Percentiles rank a stretch among this genome's conserved stretches.
These are phyloP conservation scores for Melanotaenia trifasciata DNA, from an alignment of 2,797 vertebrate species.

Conservation along the genomic window DNA sequence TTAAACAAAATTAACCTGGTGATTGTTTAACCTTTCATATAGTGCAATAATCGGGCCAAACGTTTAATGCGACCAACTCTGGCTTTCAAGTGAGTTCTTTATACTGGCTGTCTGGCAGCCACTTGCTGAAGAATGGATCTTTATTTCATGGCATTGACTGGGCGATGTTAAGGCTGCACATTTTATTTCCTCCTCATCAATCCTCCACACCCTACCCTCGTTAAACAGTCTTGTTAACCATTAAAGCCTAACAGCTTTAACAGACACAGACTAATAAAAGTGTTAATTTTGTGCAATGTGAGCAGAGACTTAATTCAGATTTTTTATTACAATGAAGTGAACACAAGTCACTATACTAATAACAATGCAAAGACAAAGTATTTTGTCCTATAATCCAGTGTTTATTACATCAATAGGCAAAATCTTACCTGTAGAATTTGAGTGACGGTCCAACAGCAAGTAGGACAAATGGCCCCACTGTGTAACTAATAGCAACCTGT, in stretches of 20 bases:
- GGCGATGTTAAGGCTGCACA: constrained; percentile 23
- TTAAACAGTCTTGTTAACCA: constrained; percentile 72
- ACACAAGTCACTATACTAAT: not conserved
- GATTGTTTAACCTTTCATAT: not conserved
- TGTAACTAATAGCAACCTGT: constrained; percentile 95
- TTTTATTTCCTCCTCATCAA: constrained; percentile 60
- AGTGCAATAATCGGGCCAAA: not conserved
- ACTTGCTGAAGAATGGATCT: constrained; percentile 33
- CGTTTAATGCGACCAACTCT: not conserved
- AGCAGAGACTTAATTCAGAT: constrained; percentile 24
- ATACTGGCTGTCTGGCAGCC: constrained; percentile 27
- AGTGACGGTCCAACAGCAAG: constrained; percentile 91
- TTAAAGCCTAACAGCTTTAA: constrained; percentile 22
- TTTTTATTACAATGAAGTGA: constrained; percentile 1
- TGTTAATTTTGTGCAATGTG: constrained; percentile 18
- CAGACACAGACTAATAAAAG: constrained; percentile 37
- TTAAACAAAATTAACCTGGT: not conserved
- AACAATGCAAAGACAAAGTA: not conserved
- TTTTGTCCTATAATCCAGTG: constrained; percentile 1
- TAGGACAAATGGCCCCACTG: constrained; percentile 96
- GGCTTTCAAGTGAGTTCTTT: constrained; percentile 39
- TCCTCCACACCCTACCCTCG: constrained; percentile 30
- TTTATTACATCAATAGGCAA: not conserved
- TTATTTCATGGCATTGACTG: constrained; percentile 45
- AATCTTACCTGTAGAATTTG: constrained; percentile 92